A percentile compares a stretch with the other conserved stretches of the same genome.
Evolutionary conservation across 2,797 vertebrate species (phyloP).

Genomic region (Micromesistius poutassou): DNA sequence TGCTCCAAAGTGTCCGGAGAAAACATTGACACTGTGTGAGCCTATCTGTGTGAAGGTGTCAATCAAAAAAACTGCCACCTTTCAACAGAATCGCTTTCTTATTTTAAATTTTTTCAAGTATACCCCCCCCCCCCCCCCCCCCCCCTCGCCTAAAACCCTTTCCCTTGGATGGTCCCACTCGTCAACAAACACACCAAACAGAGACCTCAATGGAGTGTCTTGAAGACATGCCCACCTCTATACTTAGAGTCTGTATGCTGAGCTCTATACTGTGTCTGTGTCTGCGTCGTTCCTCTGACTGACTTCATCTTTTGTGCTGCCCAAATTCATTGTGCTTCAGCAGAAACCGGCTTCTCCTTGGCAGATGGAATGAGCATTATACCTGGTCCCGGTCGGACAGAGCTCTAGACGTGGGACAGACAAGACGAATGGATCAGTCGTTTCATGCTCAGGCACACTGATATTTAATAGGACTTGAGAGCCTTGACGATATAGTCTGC

Average conservation of each 20-base stretch:
- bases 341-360: slow-evolving; percentile 18
- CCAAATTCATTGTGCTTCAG: slow-evolving; percentile 15
- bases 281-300: too few relatives aligned
- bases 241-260: too few relatives aligned
- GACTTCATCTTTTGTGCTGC: too few relatives aligned
- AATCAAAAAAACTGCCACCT: slow-evolving; percentile 35
- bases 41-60: slow-evolving; percentile 30
- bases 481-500: slow-evolving; percentile 29
- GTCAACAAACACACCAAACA: slow-evolving; percentile 9
- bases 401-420: slow-evolving; percentile 33
- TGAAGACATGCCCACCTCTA: too few relatives aligned
- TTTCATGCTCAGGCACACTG: slow-evolving; percentile 39
- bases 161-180: slow-evolving; percentile 13
- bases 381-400: slow-evolving; percentile 19
- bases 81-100: slow-evolving; percentile 13
- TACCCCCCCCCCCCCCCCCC: slow-evolving; percentile 10
- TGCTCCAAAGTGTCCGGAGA: slow-evolving; percentile 12
- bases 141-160: not conserved
- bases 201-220: slow-evolving; percentile 22
- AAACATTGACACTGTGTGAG: slow-evolving; percentile 17
- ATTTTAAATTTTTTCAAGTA: slow-evolving; percentile 21
- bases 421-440: slow-evolving; percentile 36
- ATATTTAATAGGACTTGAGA: slow-evolving; percentile 49
- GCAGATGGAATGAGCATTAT: slow-evolving; percentile 65
- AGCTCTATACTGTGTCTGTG: too few relatives aligned